Evolutionary conservation across 2,888 invertebrate species (phyloP), one percentile per base, ranked within the genome.

Genomic region (Tanypteryx hageni): DNA sequence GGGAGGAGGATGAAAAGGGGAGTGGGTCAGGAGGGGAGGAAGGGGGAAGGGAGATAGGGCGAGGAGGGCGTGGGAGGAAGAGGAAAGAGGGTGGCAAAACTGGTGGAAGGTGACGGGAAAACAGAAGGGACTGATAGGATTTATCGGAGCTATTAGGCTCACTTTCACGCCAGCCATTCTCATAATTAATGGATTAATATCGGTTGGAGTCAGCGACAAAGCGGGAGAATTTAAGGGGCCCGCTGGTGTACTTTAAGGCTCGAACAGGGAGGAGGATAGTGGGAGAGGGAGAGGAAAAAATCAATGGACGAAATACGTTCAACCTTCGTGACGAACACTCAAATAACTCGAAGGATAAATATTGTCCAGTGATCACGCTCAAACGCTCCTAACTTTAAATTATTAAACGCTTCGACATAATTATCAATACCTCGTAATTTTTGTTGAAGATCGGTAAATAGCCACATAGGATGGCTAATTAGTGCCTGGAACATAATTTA

Each of bases 181-280:
- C 83, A 83, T 83, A 83, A 83, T 83, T 83, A 83, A 83, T 83
- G 83, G 83, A 83, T 83, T 83, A 83, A 83, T 83, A 83, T 83
- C 83, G 83, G 56, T 18, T 57, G 56, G 83, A 83, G 83, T 83
- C 83, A 83, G 83, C 83, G 57, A 57, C 83, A 82, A 27, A 31
- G 82, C 13, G 44, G 44, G 44, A 44, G 44, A 44, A 44, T 44
- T 44, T 44, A 44, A 44, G 44, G 44, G 44, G 44, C 44, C 44
- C 44, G 44, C 44, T 44, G 44, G 44, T 44, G 44, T 44, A 44
- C 44, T 44, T 44, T 44, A 44, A 44, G 44, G 44, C 5, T 44
- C 44, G 44, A 44, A 44, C 44, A 44, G 44, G 76, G 31, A 31
- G 82, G 82, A 44, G 16, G 82, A 82, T 27, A 16, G 31, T 27